phyloP scores from a whole-genome alignment of 2,113 vertebrate genomes.

The Dryoscopus gambensis region DNA sequence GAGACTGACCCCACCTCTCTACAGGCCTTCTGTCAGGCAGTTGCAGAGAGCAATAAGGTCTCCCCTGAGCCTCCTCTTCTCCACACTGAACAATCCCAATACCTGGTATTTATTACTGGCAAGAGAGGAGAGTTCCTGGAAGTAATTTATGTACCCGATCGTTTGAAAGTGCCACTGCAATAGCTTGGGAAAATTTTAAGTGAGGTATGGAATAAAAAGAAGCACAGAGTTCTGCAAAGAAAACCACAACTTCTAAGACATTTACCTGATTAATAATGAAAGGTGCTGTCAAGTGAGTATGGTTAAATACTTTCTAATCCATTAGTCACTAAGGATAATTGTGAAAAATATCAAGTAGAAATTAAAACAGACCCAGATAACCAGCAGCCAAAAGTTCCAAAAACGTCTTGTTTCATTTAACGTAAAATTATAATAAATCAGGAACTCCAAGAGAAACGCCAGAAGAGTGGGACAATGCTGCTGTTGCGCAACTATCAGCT shows the following conservation, averaged over 20 bases:
- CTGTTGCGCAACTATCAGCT: neutral
- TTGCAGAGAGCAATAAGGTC: accelerated
- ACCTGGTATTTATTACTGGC: neutral
- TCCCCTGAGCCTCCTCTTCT: neutral
- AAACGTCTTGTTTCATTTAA: neutral
- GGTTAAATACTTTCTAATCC: neutral
- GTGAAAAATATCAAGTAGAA: neutral
- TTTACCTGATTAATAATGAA: neutral
- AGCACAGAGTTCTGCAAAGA: neutral
- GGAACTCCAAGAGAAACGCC: neutral
- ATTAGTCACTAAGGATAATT: neutral
- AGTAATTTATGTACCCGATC: neutral
- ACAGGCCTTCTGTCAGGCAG: neutral
- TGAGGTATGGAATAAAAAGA: neutral
- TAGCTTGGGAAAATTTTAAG: neutral
- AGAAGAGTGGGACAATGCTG: neutral
- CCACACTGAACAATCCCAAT: neutral
- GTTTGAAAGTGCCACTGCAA: neutral
- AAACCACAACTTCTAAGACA: neutral
- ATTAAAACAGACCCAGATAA: neutral
- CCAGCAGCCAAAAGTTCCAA: neutral
- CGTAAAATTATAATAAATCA: neutral
- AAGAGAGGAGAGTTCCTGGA: neutral
- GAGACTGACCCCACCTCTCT: neutral
- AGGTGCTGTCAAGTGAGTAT: neutral